Evolutionary conservation across 2,113 vertebrate genomes (phyloP), one percentile per base, ranked within the genome.

Genomic region (Corydoras maculifer): DNA sequence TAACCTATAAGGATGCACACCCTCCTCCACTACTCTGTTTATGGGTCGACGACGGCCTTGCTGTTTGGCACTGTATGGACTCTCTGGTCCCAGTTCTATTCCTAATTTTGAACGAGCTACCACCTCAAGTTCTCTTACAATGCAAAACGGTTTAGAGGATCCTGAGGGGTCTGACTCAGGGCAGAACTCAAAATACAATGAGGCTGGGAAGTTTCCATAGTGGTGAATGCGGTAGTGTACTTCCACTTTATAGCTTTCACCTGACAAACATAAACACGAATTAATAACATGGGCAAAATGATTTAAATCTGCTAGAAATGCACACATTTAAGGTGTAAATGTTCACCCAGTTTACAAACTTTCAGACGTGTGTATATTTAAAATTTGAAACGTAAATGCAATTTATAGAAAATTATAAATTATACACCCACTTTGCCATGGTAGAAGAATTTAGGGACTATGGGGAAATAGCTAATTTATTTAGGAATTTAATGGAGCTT

Each of bases 101-200:
- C 85, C 90, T 82, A 96, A 81, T 0, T 81, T 75, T 15, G 86
- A 88, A 61, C 78, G 84, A 0, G 90, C 86, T 0, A 83, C 0
- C 0, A 85, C 93, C 0, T 91, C 88, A 1, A 97, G 2, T 29
- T 86, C 89, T 64, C 93, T 87, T 15, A 91, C 82, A 3, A 97
- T 91, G 78, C 81, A 86, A 84, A 97, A 95, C 8, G 83, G 78
- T 13, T 59, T 65, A 2, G 75, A 60, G 65, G 78, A 25, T 51
- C 64, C 4, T 5, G 68, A 76, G 0, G 75, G 71, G 63, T 89
- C 89, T 3, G 86, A 72, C 62, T 89, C 89, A 3, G 85, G 87
- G 70, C 76, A 83, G 84, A 95, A 94, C 80, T 93, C 81, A 2
- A 94, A 92, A 77, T 87, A 73, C 80, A 97, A 35, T 0, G 85